Percentiles rank a stretch among this genome's conserved stretches.
phyloP scores from a whole-genome alignment of 2,797 vertebrate genomes.

The Pristis pectinata region DNA sequence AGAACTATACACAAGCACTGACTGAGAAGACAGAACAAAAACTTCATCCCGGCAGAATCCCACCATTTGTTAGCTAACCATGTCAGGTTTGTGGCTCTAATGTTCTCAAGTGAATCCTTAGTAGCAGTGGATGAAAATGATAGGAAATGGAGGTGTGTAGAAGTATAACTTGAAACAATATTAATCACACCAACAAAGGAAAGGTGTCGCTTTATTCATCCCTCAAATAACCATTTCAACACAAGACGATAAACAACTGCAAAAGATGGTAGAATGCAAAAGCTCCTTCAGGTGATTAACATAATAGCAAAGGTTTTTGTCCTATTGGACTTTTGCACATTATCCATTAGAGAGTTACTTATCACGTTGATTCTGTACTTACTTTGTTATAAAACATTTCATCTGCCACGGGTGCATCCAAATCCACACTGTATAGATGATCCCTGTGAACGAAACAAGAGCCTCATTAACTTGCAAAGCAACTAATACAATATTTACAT shows the following conservation, averaged over 20 bases:
- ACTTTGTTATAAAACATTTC: constrained; percentile 91
- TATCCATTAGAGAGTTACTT: not conserved
- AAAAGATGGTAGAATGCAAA: not conserved
- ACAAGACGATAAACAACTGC: not conserved
- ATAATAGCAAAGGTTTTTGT: not conserved
- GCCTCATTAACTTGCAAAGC: not conserved
- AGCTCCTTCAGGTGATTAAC: not conserved
- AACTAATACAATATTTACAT: constrained; percentile 36
- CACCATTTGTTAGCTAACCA: not conserved
- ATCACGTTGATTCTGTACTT: constrained; percentile 45
- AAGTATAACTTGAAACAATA: not conserved
- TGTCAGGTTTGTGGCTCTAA: not conserved
- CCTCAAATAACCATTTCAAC: constrained; percentile 12
- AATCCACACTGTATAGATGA: constrained; percentile 80
- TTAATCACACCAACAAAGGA: not conserved
- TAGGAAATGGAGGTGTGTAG: constrained; percentile 3
- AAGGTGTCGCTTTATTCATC: not conserved
- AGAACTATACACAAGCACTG: not conserved
- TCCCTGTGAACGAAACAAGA: constrained; percentile 63
- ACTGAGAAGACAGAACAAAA: not conserved
- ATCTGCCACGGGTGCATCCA: constrained; percentile 70
- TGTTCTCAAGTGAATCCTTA: not conserved
- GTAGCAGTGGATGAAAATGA: not conserved
- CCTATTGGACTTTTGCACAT: not conserved
- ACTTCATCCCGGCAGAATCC: not conserved